Evolutionary conservation across 2,113 vertebrate genomes (phyloP).

Genomic region (Bos indicus): DNA sequence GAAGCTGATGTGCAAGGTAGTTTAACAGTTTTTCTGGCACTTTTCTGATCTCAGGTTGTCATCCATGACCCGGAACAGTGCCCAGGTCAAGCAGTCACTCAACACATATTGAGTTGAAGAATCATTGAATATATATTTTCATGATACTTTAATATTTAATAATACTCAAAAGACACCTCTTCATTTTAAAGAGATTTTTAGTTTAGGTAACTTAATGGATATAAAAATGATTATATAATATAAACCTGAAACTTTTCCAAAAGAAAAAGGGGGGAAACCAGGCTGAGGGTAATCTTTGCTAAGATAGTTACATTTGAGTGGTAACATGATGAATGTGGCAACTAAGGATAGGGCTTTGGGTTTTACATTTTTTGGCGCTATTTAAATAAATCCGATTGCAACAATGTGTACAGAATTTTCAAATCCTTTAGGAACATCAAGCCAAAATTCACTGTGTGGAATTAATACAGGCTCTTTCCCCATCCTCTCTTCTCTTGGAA

Average conservation of each 20-base stretch:
- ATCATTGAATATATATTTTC: neutral
- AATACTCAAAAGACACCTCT: neutral
- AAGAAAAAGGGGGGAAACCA: neutral
- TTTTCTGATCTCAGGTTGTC: neutral
- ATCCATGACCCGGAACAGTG: neutral
- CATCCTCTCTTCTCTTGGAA: constrained; percentile 24
- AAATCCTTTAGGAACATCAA: constrained; percentile 6
- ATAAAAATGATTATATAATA: constrained; percentile 12
- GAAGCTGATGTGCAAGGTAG: neutral
- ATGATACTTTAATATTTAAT: neutral
- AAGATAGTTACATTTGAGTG: neutral
- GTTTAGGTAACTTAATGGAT: neutral
- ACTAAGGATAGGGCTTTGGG: neutral
- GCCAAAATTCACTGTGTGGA: neutral
- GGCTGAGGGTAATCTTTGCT: neutral
- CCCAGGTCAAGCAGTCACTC: neutral
- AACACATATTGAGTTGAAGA: neutral
- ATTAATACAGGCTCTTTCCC: neutral
- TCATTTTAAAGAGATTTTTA: constrained; percentile 5
- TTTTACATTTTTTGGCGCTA: neutral
- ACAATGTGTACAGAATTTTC: constrained; percentile 23
- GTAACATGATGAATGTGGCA: neutral
- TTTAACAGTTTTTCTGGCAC: neutral
- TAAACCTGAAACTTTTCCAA: neutral
- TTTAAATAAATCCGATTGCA: constrained; percentile 25